Evolutionary conservation across 1,140 invertebrate species (phyloP).

Genomic region (Tetramorium parvispinum): DNA sequence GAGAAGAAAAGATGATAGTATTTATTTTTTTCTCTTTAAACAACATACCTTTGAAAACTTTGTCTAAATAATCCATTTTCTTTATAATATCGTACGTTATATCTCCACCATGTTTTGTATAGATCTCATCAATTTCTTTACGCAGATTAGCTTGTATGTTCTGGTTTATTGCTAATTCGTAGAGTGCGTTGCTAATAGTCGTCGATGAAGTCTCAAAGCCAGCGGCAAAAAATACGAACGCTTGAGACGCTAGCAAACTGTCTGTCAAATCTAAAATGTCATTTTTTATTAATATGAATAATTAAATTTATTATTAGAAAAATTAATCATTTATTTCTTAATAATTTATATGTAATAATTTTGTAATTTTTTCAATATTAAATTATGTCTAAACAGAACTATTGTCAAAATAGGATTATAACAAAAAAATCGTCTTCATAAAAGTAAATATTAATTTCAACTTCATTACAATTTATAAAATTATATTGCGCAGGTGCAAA

Average conservation of each 20-base stretch:
- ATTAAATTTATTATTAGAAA: background rate
- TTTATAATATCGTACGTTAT: conserved; percentile 74
- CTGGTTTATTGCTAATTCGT: conserved; percentile 36
- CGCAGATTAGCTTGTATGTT: background rate
- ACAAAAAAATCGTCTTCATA: too few relatives aligned
- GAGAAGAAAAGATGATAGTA: background rate
- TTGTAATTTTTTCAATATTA: too few relatives aligned
- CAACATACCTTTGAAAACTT: conserved; percentile 74
- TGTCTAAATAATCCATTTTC: conserved; percentile 77
- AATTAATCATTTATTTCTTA: background rate
- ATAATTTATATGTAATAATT: background rate
- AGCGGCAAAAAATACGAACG: conserved; percentile 85
- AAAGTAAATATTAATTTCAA: background rate
- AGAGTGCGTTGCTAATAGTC: conserved; percentile 83
- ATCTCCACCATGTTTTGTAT: conserved; percentile 60
- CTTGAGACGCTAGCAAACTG: conserved; percentile 79
- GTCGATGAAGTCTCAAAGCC: conserved; percentile 88
- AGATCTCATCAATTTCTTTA: conserved; percentile 63
- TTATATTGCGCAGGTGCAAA: background rate
- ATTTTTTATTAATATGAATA: conserved; percentile 4
- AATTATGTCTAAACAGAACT: too few relatives aligned
- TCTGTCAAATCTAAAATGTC: conserved; percentile 74
- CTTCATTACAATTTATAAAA: background rate
- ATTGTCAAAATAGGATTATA: too few relatives aligned
- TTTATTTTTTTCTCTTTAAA: background rate